A percentile compares a stretch with the other conserved stretches of the same genome.
Evolutionary conservation across 2,797 vertebrate genomes (phyloP).

Genomic region (Acropternis orthonyx): DNA sequence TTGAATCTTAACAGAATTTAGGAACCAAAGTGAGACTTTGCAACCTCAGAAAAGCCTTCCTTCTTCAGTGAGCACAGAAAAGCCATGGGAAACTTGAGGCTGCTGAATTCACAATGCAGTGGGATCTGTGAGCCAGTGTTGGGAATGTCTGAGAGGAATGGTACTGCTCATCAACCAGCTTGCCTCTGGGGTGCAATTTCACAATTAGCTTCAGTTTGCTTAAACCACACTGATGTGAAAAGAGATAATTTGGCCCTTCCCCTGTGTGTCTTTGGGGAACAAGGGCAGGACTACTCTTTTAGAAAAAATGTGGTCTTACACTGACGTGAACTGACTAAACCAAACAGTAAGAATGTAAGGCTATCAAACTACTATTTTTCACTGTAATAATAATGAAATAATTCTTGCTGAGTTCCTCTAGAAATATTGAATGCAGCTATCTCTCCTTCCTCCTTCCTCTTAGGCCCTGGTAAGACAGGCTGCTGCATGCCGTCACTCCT

Average conservation of each 20-base stretch:
- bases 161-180: neutral
- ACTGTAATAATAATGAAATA: neutral
- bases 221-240: neutral
- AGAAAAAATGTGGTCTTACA: neutral
- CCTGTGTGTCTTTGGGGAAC: neutral
- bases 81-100: neutral
- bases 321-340: neutral
- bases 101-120: neutral
- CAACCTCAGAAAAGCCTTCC: neutral
- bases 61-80: neutral
- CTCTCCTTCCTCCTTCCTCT: neutral
- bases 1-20: neutral
- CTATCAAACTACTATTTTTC: neutral
- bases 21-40: neutral
- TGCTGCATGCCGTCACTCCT: neutral
- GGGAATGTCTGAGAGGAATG: neutral
- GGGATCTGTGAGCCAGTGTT: neutral
- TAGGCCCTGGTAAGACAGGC: neutral
- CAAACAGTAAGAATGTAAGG: neutral
- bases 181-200: neutral
- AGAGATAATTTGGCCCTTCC: neutral
- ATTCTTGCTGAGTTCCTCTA: neutral
- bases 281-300: neutral
- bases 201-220: neutral
- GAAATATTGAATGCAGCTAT: neutral